Percentiles rank a stretch among this genome's conserved stretches.
phyloP scores from a whole-genome alignment of 2,888 invertebrate species.

The Euplagia quadripunctaria region DNA sequence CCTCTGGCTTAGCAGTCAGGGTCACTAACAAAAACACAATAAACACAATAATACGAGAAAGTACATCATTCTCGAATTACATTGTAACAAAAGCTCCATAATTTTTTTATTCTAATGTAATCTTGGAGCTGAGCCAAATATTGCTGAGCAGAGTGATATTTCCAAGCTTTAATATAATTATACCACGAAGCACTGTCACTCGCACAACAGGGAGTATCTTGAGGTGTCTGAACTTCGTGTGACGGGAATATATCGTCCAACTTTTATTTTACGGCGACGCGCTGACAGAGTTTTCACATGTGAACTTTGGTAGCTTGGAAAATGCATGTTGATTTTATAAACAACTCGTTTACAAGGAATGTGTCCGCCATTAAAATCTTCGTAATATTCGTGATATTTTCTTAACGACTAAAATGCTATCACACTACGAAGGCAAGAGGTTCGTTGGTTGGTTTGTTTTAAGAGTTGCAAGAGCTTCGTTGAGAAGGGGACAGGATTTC shows the following conservation, averaged over 20 bases:
- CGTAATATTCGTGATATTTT: background rate
- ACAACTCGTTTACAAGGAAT: background rate
- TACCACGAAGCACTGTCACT: slow-evolving; percentile 22
- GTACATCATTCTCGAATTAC: slow-evolving; percentile 2
- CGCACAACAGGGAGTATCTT: slow-evolving; percentile 28
- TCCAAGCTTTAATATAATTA: slow-evolving; percentile 33
- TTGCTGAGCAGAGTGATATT: slow-evolving; percentile 20
- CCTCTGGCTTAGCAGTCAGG: too few species aligned
- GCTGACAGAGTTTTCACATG: slow-evolving; percentile 4
- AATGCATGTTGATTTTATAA: background rate
- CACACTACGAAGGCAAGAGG: too few species aligned
- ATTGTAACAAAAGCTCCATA: slow-evolving; percentile 1
- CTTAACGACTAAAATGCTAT: too few species aligned
- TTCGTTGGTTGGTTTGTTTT: too few species aligned
- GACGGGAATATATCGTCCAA: slow-evolving; percentile 25
- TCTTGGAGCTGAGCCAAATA: slow-evolving; percentile 32
- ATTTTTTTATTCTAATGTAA: slow-evolving; percentile 12
- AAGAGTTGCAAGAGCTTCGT: too few species aligned
- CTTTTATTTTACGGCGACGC: slow-evolving; percentile 17
- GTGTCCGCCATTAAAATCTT: background rate
- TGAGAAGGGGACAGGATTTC: too few species aligned
- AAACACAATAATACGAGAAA: background rate
- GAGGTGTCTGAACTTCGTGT: slow-evolving; percentile 29
- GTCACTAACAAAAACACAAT: too few species aligned
- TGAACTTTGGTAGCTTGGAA: slow-evolving; percentile 4